Conservation (phyloP, 2,113 vertebrate genomes). For the Piaya cayana region DNA sequence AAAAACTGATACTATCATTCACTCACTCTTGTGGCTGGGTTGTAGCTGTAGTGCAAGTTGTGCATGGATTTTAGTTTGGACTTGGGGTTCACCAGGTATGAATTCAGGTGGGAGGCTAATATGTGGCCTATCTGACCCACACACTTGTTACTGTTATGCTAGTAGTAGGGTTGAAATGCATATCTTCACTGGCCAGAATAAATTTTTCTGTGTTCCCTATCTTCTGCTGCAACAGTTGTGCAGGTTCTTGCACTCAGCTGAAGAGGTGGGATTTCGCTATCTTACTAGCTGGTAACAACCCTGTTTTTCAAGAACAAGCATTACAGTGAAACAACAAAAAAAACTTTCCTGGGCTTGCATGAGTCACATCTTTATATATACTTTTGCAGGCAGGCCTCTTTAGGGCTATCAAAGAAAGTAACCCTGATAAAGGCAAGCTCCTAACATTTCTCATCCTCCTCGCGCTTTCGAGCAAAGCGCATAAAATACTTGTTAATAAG, state of each 20-base stretch:
- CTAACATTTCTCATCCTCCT: not conserved
- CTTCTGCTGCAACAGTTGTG: not conserved
- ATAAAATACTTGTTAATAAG: not conserved
- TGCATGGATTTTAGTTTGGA: not conserved
- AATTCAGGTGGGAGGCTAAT: accelerated
- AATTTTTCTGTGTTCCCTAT: not conserved
- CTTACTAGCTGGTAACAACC: not conserved
- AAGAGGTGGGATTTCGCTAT: not conserved
- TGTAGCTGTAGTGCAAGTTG: not conserved
- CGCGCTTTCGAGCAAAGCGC: not conserved
- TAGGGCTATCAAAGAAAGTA: not conserved
- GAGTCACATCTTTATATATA: not conserved
- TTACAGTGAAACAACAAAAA: not conserved
- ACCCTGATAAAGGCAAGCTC: not conserved
- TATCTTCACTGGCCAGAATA: not conserved
- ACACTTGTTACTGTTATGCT: not conserved
- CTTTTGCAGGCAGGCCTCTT: not conserved
- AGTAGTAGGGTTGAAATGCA: not conserved
- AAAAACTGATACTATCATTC: not conserved
- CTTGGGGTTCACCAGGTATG: not conserved
- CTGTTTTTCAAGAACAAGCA: not conserved
- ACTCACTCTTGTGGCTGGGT: not conserved
- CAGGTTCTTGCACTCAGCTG: not conserved
- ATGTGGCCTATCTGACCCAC: not conserved
- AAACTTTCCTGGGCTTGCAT: not conserved